A percentile compares a stretch with the other conserved stretches of the same genome.
These are phyloP conservation scores for Acanthurus lineatus DNA, from an alignment of 2,797 vertebrate species.

Conservation along the genomic window DNA sequence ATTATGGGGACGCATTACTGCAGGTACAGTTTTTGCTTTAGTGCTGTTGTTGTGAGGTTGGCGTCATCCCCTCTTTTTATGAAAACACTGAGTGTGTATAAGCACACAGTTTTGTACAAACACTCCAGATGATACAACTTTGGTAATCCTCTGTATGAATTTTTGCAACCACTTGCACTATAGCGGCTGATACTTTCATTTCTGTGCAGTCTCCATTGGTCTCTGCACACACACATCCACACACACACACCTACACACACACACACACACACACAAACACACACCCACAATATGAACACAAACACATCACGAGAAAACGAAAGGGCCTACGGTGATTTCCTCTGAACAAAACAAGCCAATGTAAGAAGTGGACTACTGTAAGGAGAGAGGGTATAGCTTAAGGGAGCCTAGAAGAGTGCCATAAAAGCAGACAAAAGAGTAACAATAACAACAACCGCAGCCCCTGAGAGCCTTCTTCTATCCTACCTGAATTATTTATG, in stretches of 20 bases:
- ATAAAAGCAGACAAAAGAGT: slow-evolving; percentile 57
- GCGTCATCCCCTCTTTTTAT: no score
- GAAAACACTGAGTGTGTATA: no score
- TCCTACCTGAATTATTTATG: slow-evolving; percentile 67
- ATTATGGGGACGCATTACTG: no score
- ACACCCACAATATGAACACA: slow-evolving; percentile 9
- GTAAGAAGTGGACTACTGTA: slow-evolving; percentile 34
- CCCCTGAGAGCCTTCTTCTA: slow-evolving; percentile 46
- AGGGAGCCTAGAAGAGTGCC: slow-evolving; percentile 33
- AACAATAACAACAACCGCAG: slow-evolving; percentile 64
- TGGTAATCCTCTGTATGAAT: not conserved
- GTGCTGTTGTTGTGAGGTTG: no score
- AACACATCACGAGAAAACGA: slow-evolving; percentile 40
- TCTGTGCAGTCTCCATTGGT: not conserved
- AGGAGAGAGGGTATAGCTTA: slow-evolving; percentile 41
- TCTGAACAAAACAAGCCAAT: slow-evolving; percentile 53
- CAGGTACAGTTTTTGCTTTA: no score
- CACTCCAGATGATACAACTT: not conserved
- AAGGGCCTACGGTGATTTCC: slow-evolving; percentile 47
- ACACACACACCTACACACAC: slow-evolving; percentile 3
- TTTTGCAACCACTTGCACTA: not conserved
- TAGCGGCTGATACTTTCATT: not conserved
- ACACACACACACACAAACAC: not conserved
- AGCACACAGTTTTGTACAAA: not conserved
- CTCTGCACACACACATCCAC: not conserved